Evolutionary conservation across 2,797 vertebrate genomes (phyloP).

Genomic region (Enteromius argenteus): DNA sequence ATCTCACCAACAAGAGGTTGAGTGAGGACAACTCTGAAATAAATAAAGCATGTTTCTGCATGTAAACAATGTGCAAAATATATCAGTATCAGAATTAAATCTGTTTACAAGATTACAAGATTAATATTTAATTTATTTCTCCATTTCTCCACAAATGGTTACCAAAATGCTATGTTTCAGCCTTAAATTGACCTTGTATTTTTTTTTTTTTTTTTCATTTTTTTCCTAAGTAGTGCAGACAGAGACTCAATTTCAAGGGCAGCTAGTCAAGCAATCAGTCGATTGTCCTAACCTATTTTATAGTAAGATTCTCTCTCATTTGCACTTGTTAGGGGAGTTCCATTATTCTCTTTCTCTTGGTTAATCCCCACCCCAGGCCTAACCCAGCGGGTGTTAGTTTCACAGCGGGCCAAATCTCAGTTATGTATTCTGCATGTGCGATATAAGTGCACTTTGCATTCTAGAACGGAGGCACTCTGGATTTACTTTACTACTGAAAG

Average conservation of each 20-base stretch:
- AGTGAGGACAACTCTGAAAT: not conserved
- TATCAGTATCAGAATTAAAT: not conserved
- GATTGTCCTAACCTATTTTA: conserved; percentile 18
- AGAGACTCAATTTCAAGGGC: not conserved
- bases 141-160: not conserved
- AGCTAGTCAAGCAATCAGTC: not conserved
- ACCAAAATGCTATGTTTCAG: not conserved
- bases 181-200: not conserved
- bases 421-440: conserved; percentile 57
- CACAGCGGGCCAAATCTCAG: conserved; percentile 60
- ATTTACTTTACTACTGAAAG: not conserved
- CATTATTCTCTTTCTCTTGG: conserved; percentile 53
- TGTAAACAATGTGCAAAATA: not conserved
- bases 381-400: conserved; percentile 73
- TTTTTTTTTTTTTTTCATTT: not conserved
- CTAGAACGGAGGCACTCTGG: conserved; percentile 17
- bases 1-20: not conserved
- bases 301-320: conserved; percentile 44
- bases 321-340: conserved; percentile 55
- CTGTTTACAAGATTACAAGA: not conserved
- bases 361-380: conserved; percentile 75
- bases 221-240: not conserved
- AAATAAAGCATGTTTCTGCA: not conserved
- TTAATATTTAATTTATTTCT: not conserved
- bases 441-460: conserved; percentile 6